Evolutionary conservation across 2,888 invertebrate species (phyloP).

Genomic region (Phalangium opilio): DNA sequence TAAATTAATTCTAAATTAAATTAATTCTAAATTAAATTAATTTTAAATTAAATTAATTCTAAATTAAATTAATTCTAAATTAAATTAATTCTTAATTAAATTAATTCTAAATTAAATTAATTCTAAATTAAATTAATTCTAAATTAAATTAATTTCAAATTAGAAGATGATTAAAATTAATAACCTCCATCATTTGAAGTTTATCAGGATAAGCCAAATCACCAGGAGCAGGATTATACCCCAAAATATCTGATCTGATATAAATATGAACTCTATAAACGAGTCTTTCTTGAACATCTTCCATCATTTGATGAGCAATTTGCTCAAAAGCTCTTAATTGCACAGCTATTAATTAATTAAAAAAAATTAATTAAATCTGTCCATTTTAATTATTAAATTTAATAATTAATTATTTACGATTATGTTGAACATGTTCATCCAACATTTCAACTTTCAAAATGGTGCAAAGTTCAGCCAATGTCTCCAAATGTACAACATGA

Average conservation of each 20-base stretch:
- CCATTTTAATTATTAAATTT: too few relatives aligned
- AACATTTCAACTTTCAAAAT: conserved; percentile 71
- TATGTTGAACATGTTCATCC: conserved; percentile 73
- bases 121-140: conserved; percentile 6
- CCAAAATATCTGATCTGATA: conserved; percentile 72
- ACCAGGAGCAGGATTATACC: conserved; percentile 65
- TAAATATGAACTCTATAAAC: conserved; percentile 91
- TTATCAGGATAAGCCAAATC: conserved; percentile 97
- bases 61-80: conserved; percentile 10
- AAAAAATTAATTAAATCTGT: not conserved
- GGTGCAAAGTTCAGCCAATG: conserved; percentile 86
- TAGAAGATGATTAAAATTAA: not conserved
- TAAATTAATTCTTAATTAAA: conserved; percentile 5
- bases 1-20: conserved; percentile 11
- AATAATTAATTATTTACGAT: too few relatives aligned
- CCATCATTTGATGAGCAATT: conserved; percentile 62
- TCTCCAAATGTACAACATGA: conserved; percentile 92
- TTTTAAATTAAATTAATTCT: conserved; percentile 1
- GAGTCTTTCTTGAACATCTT: conserved; percentile 89
- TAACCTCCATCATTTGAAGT: conserved; percentile 87
- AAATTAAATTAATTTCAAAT: conserved; percentile 1
- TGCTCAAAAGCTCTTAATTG: conserved; percentile 59
- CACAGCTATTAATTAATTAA: conserved; percentile 35
- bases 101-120: conserved; percentile 10
- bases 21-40: conserved; percentile 6